phyloP scores from a whole-genome alignment of 2,888 invertebrate genomes.

The Trachelus tabidus region DNA sequence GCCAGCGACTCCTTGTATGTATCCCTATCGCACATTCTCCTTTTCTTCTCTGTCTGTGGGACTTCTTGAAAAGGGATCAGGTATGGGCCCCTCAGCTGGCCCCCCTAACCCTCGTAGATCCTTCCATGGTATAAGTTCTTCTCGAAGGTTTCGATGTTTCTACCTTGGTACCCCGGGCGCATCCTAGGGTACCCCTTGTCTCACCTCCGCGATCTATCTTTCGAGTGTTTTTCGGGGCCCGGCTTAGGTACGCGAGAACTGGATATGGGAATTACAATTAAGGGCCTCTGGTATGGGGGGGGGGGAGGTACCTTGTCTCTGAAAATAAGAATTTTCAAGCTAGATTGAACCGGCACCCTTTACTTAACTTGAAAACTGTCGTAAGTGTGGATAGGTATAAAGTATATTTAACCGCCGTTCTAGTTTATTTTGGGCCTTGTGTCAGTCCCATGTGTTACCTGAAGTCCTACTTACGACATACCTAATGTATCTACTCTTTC shows the following conservation, averaged over 20 bases:
- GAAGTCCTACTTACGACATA: no score
- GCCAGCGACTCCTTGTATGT: constrained; percentile 28
- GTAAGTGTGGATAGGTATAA: no score
- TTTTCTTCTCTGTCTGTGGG: constrained; percentile 26
- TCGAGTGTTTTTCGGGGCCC: neutral
- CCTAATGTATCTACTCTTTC: neutral
- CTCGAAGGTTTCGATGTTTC: constrained; percentile 10
- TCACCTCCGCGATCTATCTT: constrained; percentile 12
- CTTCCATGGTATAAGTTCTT: neutral
- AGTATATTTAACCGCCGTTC: no score
- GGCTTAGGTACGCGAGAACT: constrained; percentile 14
- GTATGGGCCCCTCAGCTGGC: constrained; percentile 30
- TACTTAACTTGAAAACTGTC: no score
- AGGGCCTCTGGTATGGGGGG: neutral
- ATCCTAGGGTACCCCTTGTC: no score
- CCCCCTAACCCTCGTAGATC: constrained; percentile 3
- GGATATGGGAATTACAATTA: constrained; percentile 1
- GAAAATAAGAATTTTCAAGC: constrained; percentile 21
- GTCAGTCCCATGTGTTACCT: no score
- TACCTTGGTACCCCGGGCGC: constrained; percentile 1
- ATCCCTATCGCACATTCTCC: constrained; percentile 38
- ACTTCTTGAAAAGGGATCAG: constrained; percentile 42
- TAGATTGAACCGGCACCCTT: neutral
- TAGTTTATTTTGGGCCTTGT: no score
- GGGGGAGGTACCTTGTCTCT: neutral